Evolutionary conservation across 2,888 invertebrate genomes (phyloP).

Genomic region (Andrena camellia): DNA sequence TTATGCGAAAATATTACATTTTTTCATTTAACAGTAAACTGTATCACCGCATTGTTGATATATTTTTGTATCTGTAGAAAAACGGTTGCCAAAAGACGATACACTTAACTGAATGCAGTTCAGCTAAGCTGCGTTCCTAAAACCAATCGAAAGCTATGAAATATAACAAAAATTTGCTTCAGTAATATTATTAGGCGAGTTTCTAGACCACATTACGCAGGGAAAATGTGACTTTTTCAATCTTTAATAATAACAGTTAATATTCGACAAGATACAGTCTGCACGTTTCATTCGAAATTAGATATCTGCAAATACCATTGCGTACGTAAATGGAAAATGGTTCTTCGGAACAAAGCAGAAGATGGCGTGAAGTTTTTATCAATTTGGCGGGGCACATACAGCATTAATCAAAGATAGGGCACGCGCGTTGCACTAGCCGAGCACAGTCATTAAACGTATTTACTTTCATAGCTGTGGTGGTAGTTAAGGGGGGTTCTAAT

Average conservation of each 20-base stretch:
- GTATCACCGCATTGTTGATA: no score
- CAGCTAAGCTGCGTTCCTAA: not conserved
- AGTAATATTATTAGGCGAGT: not conserved
- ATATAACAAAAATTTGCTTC: no score
- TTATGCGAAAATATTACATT: no score
- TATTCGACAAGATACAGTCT: not conserved
- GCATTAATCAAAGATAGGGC: constrained; percentile 75
- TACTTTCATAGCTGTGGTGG: constrained; percentile 75
- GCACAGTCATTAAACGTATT: constrained; percentile 81
- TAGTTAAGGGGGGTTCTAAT: constrained; percentile 64
- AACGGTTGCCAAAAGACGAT: no score
- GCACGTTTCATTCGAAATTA: not conserved
- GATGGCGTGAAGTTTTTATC: constrained; percentile 40
- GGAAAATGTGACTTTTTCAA: not conserved
- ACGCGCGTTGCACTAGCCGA: constrained; percentile 80
- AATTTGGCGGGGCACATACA: constrained; percentile 29
- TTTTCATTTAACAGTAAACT: no score
- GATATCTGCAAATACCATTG: not conserved
- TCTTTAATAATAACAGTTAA: not conserved
- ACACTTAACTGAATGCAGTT: no score
- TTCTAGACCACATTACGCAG: not conserved
- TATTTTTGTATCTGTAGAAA: no score
- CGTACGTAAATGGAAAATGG: not conserved
- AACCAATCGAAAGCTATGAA: not conserved
- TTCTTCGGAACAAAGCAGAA: constrained; percentile 11